Evolutionary conservation across 1,140 invertebrate genomes (phyloP).

Genomic region (Dreissena polymorpha): DNA sequence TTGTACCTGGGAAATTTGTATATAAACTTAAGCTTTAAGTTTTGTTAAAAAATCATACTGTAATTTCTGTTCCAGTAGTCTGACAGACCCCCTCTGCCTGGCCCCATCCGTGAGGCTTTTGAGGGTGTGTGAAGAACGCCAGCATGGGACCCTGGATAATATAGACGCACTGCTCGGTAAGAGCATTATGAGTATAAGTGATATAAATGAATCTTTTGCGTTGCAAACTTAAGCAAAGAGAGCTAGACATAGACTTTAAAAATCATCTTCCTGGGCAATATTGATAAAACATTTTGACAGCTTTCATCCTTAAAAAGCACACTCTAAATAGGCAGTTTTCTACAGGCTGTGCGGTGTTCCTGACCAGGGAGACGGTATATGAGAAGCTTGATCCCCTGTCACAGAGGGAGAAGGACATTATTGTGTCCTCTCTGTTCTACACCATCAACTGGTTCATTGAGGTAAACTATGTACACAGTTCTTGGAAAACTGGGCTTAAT

Average conservation of each 20-base stretch:
- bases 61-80: conserved; percentile 30
- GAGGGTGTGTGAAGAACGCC: conserved; percentile 69
- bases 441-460: conserved; percentile 94
- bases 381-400: conserved; percentile 80
- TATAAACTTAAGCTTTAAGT: too few relatives aligned
- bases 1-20: too few relatives aligned
- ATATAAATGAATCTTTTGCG: too few relatives aligned
- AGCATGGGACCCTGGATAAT: conserved; percentile 84
- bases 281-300: too few relatives aligned
- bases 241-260: too few relatives aligned
- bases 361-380: conserved; percentile 83
- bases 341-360: conserved; percentile 84
- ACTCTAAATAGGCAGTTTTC: not conserved
- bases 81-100: conserved; percentile 69
- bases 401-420: conserved; percentile 75
- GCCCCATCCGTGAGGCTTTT: conserved; percentile 75
- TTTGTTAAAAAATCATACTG: too few relatives aligned
- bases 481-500: too few relatives aligned
- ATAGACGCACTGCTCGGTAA: conserved; percentile 90
- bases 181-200: not conserved
- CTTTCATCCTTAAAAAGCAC: too few relatives aligned
- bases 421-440: conserved; percentile 85
- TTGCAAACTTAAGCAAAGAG: too few relatives aligned
- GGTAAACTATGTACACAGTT: too few relatives aligned
- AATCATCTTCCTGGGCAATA: too few relatives aligned